Base-by-base conservation (phyloP, 1,140 invertebrate species). In the Ladona fulva region DNA sequence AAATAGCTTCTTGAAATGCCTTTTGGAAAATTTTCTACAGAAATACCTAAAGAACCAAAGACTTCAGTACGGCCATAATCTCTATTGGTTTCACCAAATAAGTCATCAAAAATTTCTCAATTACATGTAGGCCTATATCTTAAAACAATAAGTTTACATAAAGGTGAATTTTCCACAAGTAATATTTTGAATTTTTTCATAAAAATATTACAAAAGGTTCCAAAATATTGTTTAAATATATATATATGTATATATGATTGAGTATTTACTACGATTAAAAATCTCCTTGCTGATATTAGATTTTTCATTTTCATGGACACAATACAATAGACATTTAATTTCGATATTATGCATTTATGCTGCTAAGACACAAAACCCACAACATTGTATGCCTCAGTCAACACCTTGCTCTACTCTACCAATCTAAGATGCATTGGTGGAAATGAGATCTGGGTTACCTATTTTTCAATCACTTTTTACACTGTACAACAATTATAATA, bases 111-210 rank as follows among this genome's bases (percentile, higher is more conserved):
- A 66, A 19, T 16, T 66, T 66, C n/a, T 66, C 52, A 66, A 66
- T 19, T 66, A 22, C n/a, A 66, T 22, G 52, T 66, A 66, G 52
- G 52, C 52, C 52, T 66, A 66, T 66, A 16, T 66, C 44, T 52
- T 52, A 6, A 66, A 37, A 37, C 8, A 37, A 66, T 66, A 66
- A 6, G 1, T 22, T 16, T 66, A 66, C 52, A 66, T 66, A 66
- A 66, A 66, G 14, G n/a, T 66, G 52, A 66, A 66, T 66, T 66
- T 66, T 66, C n/a, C 52, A 66, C 52, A 66, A 66, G 14, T 66
- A 66, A 66, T 66, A 66, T 66, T 66, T 66, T 66, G 52, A 66
- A 66, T 66, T 66, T 66, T 66, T 66, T 66, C 52, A 66, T 66
- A 66, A 66, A 66, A 66, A 66, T 66, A 66, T 66, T 66, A 66